phyloP scores from a whole-genome alignment of 2,113 vertebrate species.

The Xenopus borealis region DNA sequence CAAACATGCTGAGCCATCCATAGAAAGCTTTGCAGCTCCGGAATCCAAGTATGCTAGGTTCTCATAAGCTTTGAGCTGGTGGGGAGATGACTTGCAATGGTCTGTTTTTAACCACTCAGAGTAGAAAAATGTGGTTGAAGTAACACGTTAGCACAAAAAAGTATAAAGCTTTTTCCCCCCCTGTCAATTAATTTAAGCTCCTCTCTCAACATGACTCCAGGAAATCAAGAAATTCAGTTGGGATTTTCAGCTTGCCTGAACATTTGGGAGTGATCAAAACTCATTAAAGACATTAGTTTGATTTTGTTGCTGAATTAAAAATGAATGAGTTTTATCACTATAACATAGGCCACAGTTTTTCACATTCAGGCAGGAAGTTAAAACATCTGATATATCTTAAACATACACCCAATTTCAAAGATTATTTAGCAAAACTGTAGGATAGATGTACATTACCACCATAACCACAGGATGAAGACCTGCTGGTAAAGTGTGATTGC shows the following conservation, averaged over 20 bases:
- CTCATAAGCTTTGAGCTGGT: constrained; percentile 24
- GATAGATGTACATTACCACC: no score
- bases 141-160: constrained; percentile 12
- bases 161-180: constrained; percentile 19
- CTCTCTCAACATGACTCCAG: constrained; percentile 12
- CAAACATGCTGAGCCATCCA: constrained; percentile 40
- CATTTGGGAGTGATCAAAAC: constrained; percentile 11
- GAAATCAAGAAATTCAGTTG: constrained; percentile 20
- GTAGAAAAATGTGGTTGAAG: constrained; percentile 14
- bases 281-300: constrained; percentile 17
- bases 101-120: constrained; percentile 20
- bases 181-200: constrained; percentile 25
- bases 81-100: constrained; percentile 25
- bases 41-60: constrained; percentile 22
- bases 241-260: constrained; percentile 1
- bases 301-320: constrained; percentile 11
- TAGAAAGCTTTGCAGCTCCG: constrained; percentile 30
- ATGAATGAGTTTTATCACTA: no score
- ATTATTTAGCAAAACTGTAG: no score
- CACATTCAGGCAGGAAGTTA: no score
- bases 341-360: no score
- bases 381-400: no score
- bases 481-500: no score
- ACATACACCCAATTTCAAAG: no score
- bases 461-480: no score